Evolutionary conservation across 2,113 vertebrate species (phyloP), one percentile per base, ranked within the genome.

Genomic region (Gila orcuttii): DNA sequence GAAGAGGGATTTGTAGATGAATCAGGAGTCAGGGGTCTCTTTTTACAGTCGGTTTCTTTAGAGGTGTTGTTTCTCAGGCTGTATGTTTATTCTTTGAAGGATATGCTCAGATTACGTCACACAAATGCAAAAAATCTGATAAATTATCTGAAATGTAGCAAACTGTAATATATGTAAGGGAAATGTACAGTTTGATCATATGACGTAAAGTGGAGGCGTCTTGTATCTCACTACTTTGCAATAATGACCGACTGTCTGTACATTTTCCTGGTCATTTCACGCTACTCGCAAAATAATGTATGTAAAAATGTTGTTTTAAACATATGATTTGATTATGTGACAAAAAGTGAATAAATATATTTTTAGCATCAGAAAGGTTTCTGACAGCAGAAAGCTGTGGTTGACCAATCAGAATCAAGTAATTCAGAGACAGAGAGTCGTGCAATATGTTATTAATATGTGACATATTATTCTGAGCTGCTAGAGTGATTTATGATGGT

Each of bases 391-490:
- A 52, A 69, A 39, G 66, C 31, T 69, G 66, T 21, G 17, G 7
- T 19, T 68, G 66, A 68, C 66, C 66, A 39, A 69, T 69, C 66
- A 69, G 66, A 69, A 23, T 39, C 33, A 71, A 71, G 68, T 39
- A 39, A 42, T 71, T 69, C 33, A 69, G 17, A 69, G 8, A 69
- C 19, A 2, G 13, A 52, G 50, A 17, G 28, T 3, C 1, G 66
- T 68, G 64, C 17, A 9, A 68, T 64, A 13, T 17, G 13, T 19
- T 68, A 9, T 69, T 39, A 21, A 11, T 69, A 36, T 39, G 68
- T 68, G 64, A 33, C 64, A 19, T 7, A 33, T 33, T 66, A 17
- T 36, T 19, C 9, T 23, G 66, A 21, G 55, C 55, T 68, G 31
- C 64, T 33, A 4, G 21, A 36, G 1, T 21, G 33, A 4, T 71